Conservation (phyloP, 1,140 invertebrate species). For the Wasmannia auropunctata region DNA sequence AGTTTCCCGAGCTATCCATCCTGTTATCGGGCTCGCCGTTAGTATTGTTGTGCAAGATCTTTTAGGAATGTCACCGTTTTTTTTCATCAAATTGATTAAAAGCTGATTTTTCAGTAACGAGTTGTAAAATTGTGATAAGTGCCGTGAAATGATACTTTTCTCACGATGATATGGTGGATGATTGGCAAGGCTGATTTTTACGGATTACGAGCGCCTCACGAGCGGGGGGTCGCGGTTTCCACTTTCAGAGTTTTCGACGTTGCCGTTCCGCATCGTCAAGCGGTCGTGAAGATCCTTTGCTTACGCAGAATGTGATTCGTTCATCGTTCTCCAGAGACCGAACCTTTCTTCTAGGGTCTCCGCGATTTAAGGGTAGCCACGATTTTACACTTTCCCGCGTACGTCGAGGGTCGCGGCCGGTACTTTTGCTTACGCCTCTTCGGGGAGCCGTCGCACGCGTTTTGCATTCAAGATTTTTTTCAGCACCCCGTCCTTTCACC, state of each 20-base stretch:
- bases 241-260: slow-evolving; percentile 50
- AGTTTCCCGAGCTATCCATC: background rate
- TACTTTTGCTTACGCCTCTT: slow-evolving; percentile 54
- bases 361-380: slow-evolving; percentile 52
- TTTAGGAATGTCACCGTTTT: background rate
- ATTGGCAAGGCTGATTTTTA: slow-evolving; percentile 44
- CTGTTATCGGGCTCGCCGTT: background rate
- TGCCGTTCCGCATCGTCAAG: slow-evolving; percentile 60
- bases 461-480: slow-evolving; percentile 57
- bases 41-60: background rate
- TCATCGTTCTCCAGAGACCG: slow-evolving; percentile 66
- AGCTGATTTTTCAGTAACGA: background rate
- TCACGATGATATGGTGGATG: slow-evolving; percentile 5
- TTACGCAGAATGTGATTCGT: slow-evolving; percentile 68
- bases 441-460: slow-evolving; percentile 27
- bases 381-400: slow-evolving; percentile 61
- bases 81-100: background rate
- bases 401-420: slow-evolving; percentile 17
- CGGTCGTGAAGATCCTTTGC: slow-evolving; percentile 59
- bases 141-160: background rate
- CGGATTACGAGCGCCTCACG: background rate
- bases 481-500: background rate
- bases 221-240: slow-evolving; percentile 3
- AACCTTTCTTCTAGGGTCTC: slow-evolving; percentile 59
- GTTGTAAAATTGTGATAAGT: background rate